A percentile compares a stretch with the other conserved stretches of the same genome.
Conservation (phyloP, 2,888 invertebrate species). For the Lagria hirta region DNA sequence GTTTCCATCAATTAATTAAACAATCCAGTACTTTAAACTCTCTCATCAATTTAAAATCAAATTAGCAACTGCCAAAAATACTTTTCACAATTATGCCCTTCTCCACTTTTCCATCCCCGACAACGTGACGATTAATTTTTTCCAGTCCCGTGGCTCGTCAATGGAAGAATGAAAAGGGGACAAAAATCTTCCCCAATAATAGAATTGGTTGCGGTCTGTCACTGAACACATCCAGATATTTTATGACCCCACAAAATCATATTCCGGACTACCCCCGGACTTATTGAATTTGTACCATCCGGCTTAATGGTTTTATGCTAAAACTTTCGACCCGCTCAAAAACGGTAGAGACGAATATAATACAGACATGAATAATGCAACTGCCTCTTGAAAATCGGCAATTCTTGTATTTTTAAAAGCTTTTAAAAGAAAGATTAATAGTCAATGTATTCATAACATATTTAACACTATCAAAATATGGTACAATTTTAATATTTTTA, state of each 20-base stretch:
- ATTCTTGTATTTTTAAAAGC: too few relatives aligned
- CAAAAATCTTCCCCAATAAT: constrained; percentile 4
- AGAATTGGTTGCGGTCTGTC: constrained; percentile 33
- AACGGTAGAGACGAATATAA: constrained; percentile 10
- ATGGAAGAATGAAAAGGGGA: constrained; percentile 6
- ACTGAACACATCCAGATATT: constrained; percentile 30
- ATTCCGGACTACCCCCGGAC: constrained; percentile 20
- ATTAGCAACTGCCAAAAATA: too few relatives aligned
- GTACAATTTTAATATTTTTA: too few relatives aligned
- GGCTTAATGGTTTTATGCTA: constrained; percentile 27
- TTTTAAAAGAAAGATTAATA: too few relatives aligned
- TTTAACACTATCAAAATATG: too few relatives aligned
- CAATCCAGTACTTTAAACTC: too few relatives aligned
- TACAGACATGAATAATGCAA: constrained; percentile 19
- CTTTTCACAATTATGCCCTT: too few relatives aligned
- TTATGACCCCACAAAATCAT: constrained; percentile 31
- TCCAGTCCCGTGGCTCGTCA: constrained; percentile 7
- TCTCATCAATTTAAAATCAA: too few relatives aligned
- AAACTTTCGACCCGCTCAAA: constrained; percentile 18
- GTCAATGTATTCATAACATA: too few relatives aligned
- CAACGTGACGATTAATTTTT: constrained; percentile 22
- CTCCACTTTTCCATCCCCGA: too few relatives aligned
- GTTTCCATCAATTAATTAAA: too few relatives aligned
- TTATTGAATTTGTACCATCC: constrained; percentile 26
- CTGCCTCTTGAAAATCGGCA: too few relatives aligned